phyloP scores from a whole-genome alignment of 92 coral and sea anemone species.

The Umimayanthus kanabou region DNA sequence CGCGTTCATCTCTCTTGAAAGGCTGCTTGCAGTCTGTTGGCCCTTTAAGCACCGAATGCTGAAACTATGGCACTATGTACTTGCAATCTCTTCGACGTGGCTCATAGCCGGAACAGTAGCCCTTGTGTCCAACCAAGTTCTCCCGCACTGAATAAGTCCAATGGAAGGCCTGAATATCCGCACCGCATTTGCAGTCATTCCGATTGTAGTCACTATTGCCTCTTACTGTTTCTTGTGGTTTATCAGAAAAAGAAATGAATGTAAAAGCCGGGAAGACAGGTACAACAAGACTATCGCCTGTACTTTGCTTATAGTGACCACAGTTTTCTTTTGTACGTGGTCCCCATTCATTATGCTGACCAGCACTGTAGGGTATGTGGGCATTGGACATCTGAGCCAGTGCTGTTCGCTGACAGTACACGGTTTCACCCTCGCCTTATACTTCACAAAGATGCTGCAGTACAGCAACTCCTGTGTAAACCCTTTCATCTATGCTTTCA shows the following conservation, averaged over 20 bases:
- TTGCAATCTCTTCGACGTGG: conserved; percentile 11
- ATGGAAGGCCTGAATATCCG: neutral
- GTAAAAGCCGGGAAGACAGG: neutral
- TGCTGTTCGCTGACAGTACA: neutral
- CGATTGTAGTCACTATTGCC: no score
- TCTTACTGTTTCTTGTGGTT: no score
- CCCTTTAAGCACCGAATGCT: conserved; percentile 4
- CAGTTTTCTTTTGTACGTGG: no score
- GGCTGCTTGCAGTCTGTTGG: conserved; percentile 12
- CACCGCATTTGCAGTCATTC: neutral
- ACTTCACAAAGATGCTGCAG: no score
- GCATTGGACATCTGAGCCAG: neutral
- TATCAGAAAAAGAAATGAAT: neutral
- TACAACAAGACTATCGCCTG: neutral
- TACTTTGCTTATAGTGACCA: no score
- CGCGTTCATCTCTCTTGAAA: neutral
- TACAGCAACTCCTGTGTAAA: no score
- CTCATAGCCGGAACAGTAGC: neutral
- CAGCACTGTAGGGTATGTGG: no score
- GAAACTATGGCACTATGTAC: neutral
- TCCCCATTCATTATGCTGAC: no score
- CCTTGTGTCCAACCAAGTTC: neutral
- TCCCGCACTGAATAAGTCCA: neutral
- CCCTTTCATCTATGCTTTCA: neutral
- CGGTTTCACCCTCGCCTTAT: neutral